phyloP scores from a whole-genome alignment of 2,797 vertebrate species.

The Diceros bicornis region DNA sequence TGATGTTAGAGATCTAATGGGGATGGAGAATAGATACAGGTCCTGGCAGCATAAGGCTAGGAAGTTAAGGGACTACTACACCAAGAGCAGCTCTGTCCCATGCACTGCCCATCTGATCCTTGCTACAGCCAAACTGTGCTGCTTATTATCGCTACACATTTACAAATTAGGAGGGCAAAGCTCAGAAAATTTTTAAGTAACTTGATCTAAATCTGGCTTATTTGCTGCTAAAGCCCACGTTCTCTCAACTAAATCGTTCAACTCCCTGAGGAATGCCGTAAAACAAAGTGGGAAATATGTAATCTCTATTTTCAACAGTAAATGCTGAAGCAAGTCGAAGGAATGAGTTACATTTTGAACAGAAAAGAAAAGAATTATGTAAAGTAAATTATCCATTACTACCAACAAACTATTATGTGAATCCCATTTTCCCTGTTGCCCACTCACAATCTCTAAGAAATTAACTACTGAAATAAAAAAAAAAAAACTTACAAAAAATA shows the following conservation, averaged over 20 bases:
- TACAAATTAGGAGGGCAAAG: background rate
- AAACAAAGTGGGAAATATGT: background rate
- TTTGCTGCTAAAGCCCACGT: background rate
- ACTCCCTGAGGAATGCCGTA: background rate
- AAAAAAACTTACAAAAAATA: background rate
- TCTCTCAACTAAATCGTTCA: background rate
- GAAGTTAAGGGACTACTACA: no score
- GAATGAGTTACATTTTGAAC: background rate
- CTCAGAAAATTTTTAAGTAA: background rate
- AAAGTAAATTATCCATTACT: background rate
- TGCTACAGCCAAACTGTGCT: background rate
- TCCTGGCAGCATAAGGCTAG: background rate
- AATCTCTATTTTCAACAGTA: background rate
- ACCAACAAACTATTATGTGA: background rate
- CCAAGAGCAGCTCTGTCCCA: no score
- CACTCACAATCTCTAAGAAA: constrained; percentile 20
- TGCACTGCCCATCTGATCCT: background rate
- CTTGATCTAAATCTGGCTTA: background rate
- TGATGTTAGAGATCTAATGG: background rate
- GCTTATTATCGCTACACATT: background rate
- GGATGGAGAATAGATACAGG: background rate
- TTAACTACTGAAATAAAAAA: background rate
- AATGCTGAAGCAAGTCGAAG: background rate
- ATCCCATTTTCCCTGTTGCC: background rate
- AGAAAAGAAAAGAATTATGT: background rate